A percentile compares a stretch with the other conserved stretches of the same genome.
Evolutionary conservation across 2,797 vertebrate species (phyloP).

Genomic region (Pipistrellus pipistrellus): DNA sequence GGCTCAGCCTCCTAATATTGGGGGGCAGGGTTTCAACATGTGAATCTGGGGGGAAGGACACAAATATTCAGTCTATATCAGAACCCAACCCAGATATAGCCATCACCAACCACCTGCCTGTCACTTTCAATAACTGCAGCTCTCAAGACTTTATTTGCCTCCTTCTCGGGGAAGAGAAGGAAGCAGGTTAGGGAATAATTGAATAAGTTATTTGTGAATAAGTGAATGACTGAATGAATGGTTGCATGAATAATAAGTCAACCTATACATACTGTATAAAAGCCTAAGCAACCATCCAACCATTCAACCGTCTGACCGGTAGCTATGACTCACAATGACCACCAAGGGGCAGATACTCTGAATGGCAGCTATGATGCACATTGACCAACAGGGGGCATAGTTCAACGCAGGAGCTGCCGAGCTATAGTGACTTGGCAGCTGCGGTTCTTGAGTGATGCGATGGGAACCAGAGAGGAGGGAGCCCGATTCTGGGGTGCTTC

Average conservation of each 20-base stretch:
- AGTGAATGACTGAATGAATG: neutral
- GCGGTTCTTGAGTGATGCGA: too few relatives aligned
- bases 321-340: too few relatives aligned
- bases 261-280: neutral
- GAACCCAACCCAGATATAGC: neutral
- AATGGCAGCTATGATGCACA: too few relatives aligned
- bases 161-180: neutral
- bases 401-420: rapidly evolving
- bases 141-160: neutral
- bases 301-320: rapidly evolving
- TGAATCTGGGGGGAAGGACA: neutral
- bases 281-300: too few relatives aligned
- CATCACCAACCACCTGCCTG: neutral
- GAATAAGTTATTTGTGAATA: neutral
- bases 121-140: neutral
- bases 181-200: neutral
- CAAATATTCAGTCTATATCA: neutral
- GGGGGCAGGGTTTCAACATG: neutral
- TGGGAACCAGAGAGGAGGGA: too few relatives aligned
- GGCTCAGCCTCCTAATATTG: neutral
- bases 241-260: neutral
- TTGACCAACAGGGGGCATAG: too few relatives aligned
- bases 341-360: too few relatives aligned
- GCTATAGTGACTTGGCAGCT: too few relatives aligned
- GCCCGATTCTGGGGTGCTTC: too few relatives aligned